Percentiles rank a stretch among this genome's conserved stretches.
These are phyloP conservation scores for Oryctolagus cuniculus DNA, from an alignment of 2,113 vertebrate species.

Conservation along the genomic window mOryCun1.1 NC_091437.1:27486501-27487000, in stretches of 20 bases:
- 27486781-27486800: slow-evolving; percentile 96
- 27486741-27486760: slow-evolving; percentile 96
- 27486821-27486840: slow-evolving; percentile 97
- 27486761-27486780: slow-evolving; percentile 97
- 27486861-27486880: slow-evolving; percentile 98
- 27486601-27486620: neutral
- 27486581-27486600: neutral
- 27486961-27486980: neutral
- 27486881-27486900: slow-evolving; percentile 91
- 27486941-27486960: neutral
- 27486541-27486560: neutral
- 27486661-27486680: neutral
- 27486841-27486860: slow-evolving; percentile 98
- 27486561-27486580: neutral
- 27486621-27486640: neutral
- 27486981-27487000: neutral
- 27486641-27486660: neutral
- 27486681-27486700: neutral
- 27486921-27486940: neutral
- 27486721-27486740: slow-evolving; percentile 96
- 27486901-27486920: no score
- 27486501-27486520: neutral
- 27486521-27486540: neutral
- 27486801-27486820: slow-evolving; percentile 96
- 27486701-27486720: slow-evolving; percentile 63